A percentile compares a stretch with the other conserved stretches of the same genome.
These are phyloP conservation scores for Diuraphis noxia DNA, from an alignment of 1,140 invertebrate genomes.

Conservation along the genomic window DNA sequence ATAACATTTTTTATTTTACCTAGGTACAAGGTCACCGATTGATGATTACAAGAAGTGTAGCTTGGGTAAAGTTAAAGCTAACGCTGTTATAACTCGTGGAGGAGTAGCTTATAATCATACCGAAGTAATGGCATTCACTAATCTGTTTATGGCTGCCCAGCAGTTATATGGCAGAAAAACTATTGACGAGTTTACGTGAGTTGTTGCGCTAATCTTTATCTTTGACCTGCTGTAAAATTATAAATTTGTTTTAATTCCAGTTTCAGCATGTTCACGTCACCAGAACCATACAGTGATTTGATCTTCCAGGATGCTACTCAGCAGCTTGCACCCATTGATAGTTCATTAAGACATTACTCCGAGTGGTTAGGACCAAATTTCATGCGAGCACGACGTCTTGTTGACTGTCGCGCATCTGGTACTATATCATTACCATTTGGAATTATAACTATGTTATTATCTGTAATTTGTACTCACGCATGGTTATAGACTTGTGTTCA, in stretches of 20 bases:
- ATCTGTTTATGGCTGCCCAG: conserved; percentile 87
- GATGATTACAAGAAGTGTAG: conserved; percentile 84
- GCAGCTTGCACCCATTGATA: conserved; percentile 73
- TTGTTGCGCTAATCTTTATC: neutral
- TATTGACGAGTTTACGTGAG: conserved; percentile 79
- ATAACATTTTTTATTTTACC: neutral
- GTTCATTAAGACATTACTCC: conserved; percentile 68
- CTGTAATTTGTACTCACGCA: neutral
- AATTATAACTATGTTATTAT: conserved; percentile 28
- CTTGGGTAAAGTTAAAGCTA: conserved; percentile 86
- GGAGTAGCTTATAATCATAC: conserved; percentile 76
- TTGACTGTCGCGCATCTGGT: conserved; percentile 73
- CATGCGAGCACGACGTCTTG: conserved; percentile 74
- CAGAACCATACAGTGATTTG: conserved; percentile 77
- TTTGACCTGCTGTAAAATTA: neutral
- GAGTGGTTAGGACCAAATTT: conserved; percentile 75
- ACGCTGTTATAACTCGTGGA: conserved; percentile 86
- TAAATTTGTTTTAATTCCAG: conserved; percentile 60
- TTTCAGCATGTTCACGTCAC: conserved; percentile 87
- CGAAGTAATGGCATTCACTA: conserved; percentile 80
- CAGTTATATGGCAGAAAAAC: conserved; percentile 86
- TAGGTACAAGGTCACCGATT: conserved; percentile 74
- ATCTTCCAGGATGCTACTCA: conserved; percentile 92
- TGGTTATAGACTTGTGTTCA: neutral
- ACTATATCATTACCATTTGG: neutral